A percentile compares a stretch with the other conserved stretches of the same genome.
Evolutionary conservation across 2,113 vertebrate species (phyloP).

Genomic region (Sebastes fasciatus): DNA sequence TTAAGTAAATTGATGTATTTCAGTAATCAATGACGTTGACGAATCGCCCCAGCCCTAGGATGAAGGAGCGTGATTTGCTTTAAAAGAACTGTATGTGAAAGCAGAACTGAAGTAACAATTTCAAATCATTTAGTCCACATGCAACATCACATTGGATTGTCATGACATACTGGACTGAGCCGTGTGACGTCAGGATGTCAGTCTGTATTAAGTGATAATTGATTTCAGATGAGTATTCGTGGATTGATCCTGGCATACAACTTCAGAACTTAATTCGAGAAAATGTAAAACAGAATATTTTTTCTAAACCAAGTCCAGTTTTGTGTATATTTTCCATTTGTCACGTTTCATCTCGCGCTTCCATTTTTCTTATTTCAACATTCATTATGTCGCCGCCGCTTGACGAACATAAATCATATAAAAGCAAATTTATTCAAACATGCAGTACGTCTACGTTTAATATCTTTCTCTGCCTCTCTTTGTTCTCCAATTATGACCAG

Average conservation of each 20-base stretch:
- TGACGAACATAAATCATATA: conserved; percentile 38
- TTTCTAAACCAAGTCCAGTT: not conserved
- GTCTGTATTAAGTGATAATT: not conserved
- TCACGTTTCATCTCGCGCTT: conserved; percentile 28
- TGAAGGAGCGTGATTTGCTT: conserved; percentile 1
- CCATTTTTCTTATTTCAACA: conserved; percentile 26
- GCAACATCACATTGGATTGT: conserved; percentile 1
- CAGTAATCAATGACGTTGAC: too few relatives aligned
- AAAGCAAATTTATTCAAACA: conserved; percentile 46
- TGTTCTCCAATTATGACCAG: conserved; percentile 87
- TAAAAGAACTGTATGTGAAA: not conserved
- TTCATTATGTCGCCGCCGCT: not conserved
- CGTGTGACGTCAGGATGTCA: conserved; percentile 16
- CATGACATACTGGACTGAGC: conserved; percentile 5
- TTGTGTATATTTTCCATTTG: conserved; percentile 24
- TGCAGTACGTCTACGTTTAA: conserved; percentile 27
- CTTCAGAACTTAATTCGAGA: not conserved
- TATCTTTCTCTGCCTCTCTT: conserved; percentile 63
- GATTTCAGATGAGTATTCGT: conserved; percentile 3
- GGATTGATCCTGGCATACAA: conserved; percentile 21
- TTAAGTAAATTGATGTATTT: too few relatives aligned
- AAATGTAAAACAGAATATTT: conserved; percentile 16
- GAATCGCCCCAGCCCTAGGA: too few relatives aligned
- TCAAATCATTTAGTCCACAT: not conserved
- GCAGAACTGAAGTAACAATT: not conserved